Evolutionary conservation across 1,140 invertebrate species (phyloP).

Genomic region (Meloidogyne exigua): DNA sequence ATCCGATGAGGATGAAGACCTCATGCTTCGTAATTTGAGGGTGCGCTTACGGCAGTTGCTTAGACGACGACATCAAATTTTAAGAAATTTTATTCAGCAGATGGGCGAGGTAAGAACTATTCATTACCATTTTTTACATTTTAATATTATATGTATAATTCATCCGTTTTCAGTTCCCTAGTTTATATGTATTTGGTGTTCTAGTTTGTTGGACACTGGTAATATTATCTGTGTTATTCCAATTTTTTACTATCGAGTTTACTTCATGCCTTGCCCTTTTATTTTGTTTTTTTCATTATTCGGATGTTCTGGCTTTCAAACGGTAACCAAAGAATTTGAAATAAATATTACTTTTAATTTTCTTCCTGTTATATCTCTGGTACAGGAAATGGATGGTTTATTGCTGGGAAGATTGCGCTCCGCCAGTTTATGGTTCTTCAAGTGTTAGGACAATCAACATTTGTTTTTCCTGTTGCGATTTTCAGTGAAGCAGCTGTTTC

Average conservation of each 20-base stretch:
- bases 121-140: too few relatives aligned
- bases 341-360: background rate
- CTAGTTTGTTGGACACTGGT: slow-evolving; percentile 23
- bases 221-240: slow-evolving; percentile 21
- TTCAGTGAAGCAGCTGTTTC: slow-evolving; percentile 24
- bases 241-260: slow-evolving; percentile 31
- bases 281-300: slow-evolving; percentile 30
- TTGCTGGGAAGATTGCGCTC: slow-evolving; percentile 10
- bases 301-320: slow-evolving; percentile 27
- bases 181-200: slow-evolving; percentile 19
- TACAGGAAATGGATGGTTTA: slow-evolving; percentile 9
- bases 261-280: slow-evolving; percentile 28
- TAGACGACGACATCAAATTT: slow-evolving; percentile 4
- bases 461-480: slow-evolving; percentile 21
- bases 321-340: background rate
- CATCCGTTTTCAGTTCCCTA: slow-evolving; percentile 35
- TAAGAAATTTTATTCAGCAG: slow-evolving; percentile 7
- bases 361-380: slow-evolving; percentile 6
- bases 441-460: slow-evolving; percentile 12
- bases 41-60: slow-evolving; percentile 1
- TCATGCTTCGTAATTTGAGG: slow-evolving; percentile 16
- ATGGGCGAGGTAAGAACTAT: slow-evolving; percentile 9
- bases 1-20: slow-evolving; percentile 13
- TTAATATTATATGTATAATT: too few relatives aligned
- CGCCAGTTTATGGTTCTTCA: slow-evolving; percentile 19